These are phyloP conservation scores for Acanthurus tractus DNA, from an alignment of 2,797 vertebrate species.

Conservation along the genomic window DNA sequence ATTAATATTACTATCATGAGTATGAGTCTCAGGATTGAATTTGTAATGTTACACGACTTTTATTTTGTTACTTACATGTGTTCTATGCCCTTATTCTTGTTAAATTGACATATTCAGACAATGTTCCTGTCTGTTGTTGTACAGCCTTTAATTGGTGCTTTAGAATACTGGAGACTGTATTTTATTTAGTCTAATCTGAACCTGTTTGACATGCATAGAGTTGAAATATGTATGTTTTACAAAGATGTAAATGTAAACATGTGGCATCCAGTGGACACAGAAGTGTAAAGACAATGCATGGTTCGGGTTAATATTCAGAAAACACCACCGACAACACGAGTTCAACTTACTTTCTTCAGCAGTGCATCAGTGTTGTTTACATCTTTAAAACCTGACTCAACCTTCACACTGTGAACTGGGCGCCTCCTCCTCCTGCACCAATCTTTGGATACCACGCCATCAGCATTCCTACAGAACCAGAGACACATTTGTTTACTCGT, in stretches of 20 bases:
- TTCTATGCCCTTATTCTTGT: not conserved
- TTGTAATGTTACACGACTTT: not conserved
- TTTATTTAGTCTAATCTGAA: not conserved
- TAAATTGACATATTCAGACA: not conserved
- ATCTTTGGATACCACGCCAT: conserved; percentile 36
- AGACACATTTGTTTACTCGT: conserved; percentile 21
- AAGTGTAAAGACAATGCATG: not conserved
- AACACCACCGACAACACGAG: not conserved
- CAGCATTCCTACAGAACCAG: conserved; percentile 48
- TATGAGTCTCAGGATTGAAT: no score
- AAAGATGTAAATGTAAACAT: no score
- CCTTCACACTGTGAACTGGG: conserved; percentile 25
- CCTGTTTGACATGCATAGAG: not conserved
- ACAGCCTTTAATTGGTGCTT: not conserved
- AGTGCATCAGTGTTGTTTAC: conserved; percentile 38
- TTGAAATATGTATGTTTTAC: not conserved
- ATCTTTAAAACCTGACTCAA: conserved; percentile 30
- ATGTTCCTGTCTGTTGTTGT: not conserved
- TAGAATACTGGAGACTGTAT: not conserved
- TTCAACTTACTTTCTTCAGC: conserved; percentile 13
- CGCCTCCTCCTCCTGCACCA: conserved; percentile 29
- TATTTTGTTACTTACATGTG: not conserved
- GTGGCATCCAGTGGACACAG: not conserved
- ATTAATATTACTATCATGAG: no score
- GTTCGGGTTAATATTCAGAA: conserved; percentile 1